Evolutionary conservation across 2,888 invertebrate genomes (phyloP).

Genomic region (Pandemis heparana): DNA sequence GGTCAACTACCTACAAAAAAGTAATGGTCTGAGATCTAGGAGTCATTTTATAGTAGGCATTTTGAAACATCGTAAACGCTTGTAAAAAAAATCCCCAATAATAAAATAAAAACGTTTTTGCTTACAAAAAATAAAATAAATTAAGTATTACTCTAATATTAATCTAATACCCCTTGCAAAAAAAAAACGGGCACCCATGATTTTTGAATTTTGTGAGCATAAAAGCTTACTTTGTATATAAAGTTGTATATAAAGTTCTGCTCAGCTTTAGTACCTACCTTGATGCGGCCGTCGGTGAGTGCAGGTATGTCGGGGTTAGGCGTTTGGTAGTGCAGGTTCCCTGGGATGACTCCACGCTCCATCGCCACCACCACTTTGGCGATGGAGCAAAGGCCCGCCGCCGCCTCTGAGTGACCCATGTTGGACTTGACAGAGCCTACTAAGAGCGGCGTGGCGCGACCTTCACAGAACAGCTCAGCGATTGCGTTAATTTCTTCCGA

Average conservation of each 20-base stretch:
- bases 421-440: slow-evolving; percentile 99
- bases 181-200: too few species aligned
- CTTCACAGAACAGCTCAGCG: slow-evolving; percentile 95
- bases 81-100: too few species aligned
- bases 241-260: too few species aligned
- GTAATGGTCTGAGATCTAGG: slow-evolving; percentile 85
- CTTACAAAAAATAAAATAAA: too few species aligned
- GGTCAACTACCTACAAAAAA: slow-evolving; percentile 90
- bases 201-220: too few species aligned
- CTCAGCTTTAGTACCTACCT: too few species aligned
- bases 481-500: slow-evolving; percentile 85
- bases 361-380: slow-evolving; percentile 98
- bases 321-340: slow-evolving; percentile 90
- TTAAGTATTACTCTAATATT: too few species aligned
- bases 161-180: too few species aligned
- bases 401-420: slow-evolving; percentile 99
- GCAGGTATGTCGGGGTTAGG: neutral
- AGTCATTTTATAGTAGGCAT: too few species aligned
- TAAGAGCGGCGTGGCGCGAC: slow-evolving; percentile 91
- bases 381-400: slow-evolving; percentile 95
- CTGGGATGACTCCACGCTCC: slow-evolving; percentile 95
- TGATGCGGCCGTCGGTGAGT: neutral
- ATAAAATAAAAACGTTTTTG: too few species aligned
- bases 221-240: too few species aligned
- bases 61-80: too few species aligned